Conservation (phyloP, 2,888 invertebrate species). For the Ryuthela nishihirai region DNA sequence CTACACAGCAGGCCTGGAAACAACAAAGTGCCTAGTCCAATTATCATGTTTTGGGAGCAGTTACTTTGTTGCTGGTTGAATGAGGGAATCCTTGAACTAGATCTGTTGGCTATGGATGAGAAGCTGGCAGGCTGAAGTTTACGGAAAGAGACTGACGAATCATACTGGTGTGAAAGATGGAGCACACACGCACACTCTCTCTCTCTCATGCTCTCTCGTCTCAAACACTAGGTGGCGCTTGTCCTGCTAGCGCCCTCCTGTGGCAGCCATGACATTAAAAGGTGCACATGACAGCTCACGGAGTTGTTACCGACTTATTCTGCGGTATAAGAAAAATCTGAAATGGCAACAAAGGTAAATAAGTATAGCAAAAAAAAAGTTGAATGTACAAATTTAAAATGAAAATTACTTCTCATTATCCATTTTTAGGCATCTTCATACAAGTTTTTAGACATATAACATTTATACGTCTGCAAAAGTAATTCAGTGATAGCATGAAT, state of each 20-base stretch:
- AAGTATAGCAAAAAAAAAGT: no score
- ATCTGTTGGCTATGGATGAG: conserved; percentile 30
- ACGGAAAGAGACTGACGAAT: conserved; percentile 38
- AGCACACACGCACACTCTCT: conserved; percentile 34
- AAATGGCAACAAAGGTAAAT: no score
- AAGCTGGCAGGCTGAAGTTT: conserved; percentile 31
- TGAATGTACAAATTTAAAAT: no score
- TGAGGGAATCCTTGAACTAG: conserved; percentile 15
- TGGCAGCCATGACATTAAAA: conserved; percentile 23
- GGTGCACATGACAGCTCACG: conserved; percentile 24
- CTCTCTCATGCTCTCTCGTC: conserved; percentile 27
- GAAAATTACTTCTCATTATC: no score
- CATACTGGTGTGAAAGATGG: conserved; percentile 39
- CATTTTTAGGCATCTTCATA: no score
- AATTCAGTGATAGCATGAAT: no score
- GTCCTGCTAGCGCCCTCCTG: conserved; percentile 23
- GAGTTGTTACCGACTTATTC: conserved; percentile 7
- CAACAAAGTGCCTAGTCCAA: no score
- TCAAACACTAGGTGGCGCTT: conserved; percentile 35
- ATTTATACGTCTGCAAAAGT: no score
- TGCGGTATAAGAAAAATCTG: no score
- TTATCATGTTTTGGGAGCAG: no score
- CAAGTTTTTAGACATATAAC: no score
- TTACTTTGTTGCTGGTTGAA: conserved; percentile 30
- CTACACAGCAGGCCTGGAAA: no score